phyloP scores from a whole-genome alignment of 2,113 vertebrate genomes.

The Heterotis niloticus region DNA sequence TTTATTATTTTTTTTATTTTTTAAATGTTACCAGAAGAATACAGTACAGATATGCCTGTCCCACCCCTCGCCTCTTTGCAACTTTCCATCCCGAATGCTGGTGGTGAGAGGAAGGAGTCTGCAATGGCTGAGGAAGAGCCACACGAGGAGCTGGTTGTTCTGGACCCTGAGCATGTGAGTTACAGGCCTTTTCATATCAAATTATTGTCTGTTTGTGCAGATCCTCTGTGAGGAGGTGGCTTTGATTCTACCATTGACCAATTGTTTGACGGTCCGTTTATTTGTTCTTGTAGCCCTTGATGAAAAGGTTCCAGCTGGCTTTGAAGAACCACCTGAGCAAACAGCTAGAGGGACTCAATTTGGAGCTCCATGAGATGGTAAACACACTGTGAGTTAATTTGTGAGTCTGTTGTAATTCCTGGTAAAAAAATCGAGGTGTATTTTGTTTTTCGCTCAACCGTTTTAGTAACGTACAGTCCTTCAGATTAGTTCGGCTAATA shows the following conservation, averaged over 20 bases:
- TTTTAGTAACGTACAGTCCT: no score
- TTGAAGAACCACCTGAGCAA: conserved; percentile 24
- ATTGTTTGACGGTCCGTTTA: background rate
- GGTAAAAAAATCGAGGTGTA: background rate
- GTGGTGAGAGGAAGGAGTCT: background rate
- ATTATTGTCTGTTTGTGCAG: background rate
- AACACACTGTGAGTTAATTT: background rate
- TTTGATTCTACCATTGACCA: background rate
- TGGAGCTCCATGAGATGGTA: conserved; percentile 22
- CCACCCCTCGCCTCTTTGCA: conserved; percentile 1
- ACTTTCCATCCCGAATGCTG: background rate
- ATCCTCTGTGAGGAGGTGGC: background rate
- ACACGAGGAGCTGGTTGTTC: conserved; percentile 10
- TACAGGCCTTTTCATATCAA: background rate
- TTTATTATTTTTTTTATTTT: background rate
- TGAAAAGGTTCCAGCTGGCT: conserved; percentile 21
- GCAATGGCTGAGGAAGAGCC: background rate
- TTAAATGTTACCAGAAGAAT: background rate
- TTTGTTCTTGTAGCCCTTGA: conserved; percentile 17
- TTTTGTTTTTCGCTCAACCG: no score
- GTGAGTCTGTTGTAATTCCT: background rate
- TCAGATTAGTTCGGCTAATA: no score
- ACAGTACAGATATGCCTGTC: background rate
- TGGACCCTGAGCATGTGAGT: conserved; percentile 28
- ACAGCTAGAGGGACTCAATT: conserved; percentile 17